A percentile compares a stretch with the other conserved stretches of the same genome.
These are phyloP conservation scores for Sebastes fasciatus DNA, from an alignment of 2,113 vertebrate genomes.

Conservation along the genomic window DNA sequence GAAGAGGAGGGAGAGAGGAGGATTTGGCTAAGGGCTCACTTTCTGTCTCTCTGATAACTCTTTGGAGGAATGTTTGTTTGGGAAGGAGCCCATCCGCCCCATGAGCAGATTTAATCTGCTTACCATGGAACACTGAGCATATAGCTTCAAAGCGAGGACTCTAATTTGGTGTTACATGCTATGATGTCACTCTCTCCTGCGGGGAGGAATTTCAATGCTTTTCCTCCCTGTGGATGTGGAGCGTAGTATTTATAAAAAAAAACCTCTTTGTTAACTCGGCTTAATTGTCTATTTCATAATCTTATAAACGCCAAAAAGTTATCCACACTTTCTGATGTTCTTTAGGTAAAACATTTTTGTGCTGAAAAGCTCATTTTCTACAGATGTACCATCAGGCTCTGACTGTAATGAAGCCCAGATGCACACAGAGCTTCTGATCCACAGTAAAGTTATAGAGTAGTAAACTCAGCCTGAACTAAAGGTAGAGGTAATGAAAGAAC, in stretches of 20 bases:
- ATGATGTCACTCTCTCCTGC: conserved; percentile 61
- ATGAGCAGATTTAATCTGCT: conserved; percentile 67
- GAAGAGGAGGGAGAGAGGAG: not conserved
- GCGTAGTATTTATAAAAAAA: not conserved
- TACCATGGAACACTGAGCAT: conserved; percentile 68
- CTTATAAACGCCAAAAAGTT: not conserved
- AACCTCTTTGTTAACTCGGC: not conserved
- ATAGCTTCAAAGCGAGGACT: conserved; percentile 63
- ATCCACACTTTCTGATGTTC: not conserved
- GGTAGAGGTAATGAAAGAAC: too few relatives aligned
- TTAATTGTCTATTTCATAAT: not conserved
- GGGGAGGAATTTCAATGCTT: conserved; percentile 39
- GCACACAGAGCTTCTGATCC: conserved; percentile 1
- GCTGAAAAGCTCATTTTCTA: not conserved
- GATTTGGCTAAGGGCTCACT: conserved; percentile 30
- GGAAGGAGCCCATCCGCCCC: conserved; percentile 49
- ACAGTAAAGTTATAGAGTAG: too few relatives aligned
- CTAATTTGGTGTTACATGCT: conserved; percentile 57
- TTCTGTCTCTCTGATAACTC: conserved; percentile 45
- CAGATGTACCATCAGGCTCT: not conserved
- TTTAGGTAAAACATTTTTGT: not conserved
- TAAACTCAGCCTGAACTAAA: too few relatives aligned
- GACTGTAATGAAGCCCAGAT: not conserved
- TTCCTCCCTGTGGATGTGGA: conserved; percentile 7
- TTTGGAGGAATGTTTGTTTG: conserved; percentile 73